These are phyloP conservation scores for Aurelia aurita DNA, from an alignment of 30 jellyfish, hydroid and myxozoan species.

Conservation along the genomic window DNA sequence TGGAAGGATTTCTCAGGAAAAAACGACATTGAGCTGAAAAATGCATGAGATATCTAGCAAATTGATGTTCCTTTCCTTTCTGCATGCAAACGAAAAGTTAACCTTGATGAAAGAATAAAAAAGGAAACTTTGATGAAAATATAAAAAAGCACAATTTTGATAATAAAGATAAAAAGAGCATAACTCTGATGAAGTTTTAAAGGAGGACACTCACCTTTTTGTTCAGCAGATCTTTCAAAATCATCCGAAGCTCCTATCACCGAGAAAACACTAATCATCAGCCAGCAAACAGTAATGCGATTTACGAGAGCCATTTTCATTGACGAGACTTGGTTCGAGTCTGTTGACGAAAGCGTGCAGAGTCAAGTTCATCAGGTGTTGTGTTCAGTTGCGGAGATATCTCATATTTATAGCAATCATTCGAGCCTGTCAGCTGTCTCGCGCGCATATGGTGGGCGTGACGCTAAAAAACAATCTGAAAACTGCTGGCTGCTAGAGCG, in stretches of 20 bases:
- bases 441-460: slow-evolving; percentile 48
- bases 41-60: no score
- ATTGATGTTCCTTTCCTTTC: no score
- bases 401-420: slow-evolving; percentile 47
- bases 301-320: neutral
- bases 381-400: neutral
- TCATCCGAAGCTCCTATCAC: neutral
- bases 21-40: no score
- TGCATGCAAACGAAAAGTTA: no score
- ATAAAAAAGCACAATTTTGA: no score
- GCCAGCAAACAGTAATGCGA: neutral
- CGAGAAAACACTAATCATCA: neutral
- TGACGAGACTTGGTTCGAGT: neutral
- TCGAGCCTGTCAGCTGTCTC: slow-evolving; percentile 48
- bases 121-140: no score
- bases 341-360: neutral
- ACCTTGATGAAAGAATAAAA: no score
- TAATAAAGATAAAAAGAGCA: no score
- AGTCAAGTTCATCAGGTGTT: neutral
- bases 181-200: no score
- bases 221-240: no score
- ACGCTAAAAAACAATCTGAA: neutral
- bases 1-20: no score
- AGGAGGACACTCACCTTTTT: no score
- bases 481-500: neutral